Conservation (phyloP, 2,113 vertebrate genomes). For the Apteryx owenii region DNA sequence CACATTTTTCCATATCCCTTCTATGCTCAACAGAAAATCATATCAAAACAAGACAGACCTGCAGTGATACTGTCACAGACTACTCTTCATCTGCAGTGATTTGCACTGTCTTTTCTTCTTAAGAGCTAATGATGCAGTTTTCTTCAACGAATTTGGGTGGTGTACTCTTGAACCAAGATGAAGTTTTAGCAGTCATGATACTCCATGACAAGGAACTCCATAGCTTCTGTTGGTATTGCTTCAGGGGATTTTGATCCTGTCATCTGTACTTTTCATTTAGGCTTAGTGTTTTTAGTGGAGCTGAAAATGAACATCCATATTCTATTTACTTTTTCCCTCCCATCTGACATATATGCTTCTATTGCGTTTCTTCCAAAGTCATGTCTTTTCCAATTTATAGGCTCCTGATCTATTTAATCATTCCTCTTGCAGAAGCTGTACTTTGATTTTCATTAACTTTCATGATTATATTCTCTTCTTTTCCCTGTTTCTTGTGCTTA, state of each 20-base stretch:
- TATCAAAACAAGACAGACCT: background rate
- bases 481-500: background rate
- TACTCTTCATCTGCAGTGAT: background rate
- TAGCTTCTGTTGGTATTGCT: background rate
- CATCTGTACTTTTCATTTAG: background rate
- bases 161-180: background rate
- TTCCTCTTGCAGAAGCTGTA: background rate
- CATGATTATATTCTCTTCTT: too few relatives aligned
- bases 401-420: background rate
- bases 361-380: background rate
- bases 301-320: background rate
- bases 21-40: background rate
- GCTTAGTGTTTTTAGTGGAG: background rate
- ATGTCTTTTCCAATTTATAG: background rate
- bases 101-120: background rate
- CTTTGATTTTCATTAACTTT: background rate
- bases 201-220: background rate
- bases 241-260: background rate
- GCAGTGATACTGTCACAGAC: background rate
- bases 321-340: background rate
- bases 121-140: background rate
- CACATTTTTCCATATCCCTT: background rate
- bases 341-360: background rate
- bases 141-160: background rate
- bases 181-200: background rate